These are phyloP conservation scores for Bombus pascuorum DNA, from an alignment of 1,140 invertebrate species.

Conservation along the genomic window DNA sequence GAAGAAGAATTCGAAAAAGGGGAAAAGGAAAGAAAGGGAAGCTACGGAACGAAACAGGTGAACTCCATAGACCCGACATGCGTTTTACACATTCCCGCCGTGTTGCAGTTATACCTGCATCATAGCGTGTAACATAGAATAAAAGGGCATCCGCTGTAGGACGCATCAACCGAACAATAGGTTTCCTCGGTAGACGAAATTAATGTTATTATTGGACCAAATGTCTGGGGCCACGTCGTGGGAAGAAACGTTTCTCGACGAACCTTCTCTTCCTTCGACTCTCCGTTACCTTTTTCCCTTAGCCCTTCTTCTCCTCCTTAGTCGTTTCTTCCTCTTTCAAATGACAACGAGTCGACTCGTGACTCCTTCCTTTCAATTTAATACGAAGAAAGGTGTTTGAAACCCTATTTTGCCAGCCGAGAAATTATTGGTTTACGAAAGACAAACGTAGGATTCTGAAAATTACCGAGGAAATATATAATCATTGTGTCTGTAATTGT, in stretches of 20 bases:
- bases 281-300: slow-evolving; percentile 54
- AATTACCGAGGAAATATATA: not conserved
- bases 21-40: not conserved
- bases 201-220: slow-evolving; percentile 82
- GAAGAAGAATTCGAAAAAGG: not conserved
- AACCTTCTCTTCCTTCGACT: slow-evolving; percentile 61
- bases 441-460: not conserved
- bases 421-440: not conserved
- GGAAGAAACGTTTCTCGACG: slow-evolving; percentile 77
- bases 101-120: slow-evolving; percentile 51
- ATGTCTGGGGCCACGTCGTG: slow-evolving; percentile 78
- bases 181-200: slow-evolving; percentile 80
- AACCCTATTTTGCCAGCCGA: not conserved
- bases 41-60: slow-evolving; percentile 56
- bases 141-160: slow-evolving; percentile 77
- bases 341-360: slow-evolving; percentile 29
- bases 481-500: not conserved
- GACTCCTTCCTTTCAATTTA: not conserved
- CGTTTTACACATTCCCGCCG: slow-evolving; percentile 53
- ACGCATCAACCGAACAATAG: slow-evolving; percentile 77
- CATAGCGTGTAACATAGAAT: slow-evolving; percentile 63
- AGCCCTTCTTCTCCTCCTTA: slow-evolving; percentile 25
- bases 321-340: slow-evolving; percentile 24
- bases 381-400: not conserved
- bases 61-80: slow-evolving; percentile 54